Evolutionary conservation across 2,888 invertebrate genomes (phyloP).

Genomic region (Resseliella maxima): DNA sequence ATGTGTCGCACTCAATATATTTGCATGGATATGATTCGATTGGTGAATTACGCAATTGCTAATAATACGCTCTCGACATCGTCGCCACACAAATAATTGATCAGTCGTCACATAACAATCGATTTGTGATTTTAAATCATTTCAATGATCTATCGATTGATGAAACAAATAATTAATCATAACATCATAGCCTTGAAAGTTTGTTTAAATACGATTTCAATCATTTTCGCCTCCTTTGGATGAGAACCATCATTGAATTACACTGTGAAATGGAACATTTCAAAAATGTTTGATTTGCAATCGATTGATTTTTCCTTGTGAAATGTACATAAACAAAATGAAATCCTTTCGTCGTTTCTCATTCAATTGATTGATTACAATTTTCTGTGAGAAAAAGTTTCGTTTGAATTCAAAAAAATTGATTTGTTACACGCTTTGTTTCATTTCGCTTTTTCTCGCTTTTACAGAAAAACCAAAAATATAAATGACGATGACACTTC

Average conservation of each 20-base stretch:
- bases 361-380: slow-evolving; percentile 34
- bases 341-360: neutral
- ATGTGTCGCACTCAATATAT: too few species aligned
- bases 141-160: slow-evolving; percentile 25
- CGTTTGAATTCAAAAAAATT: neutral
- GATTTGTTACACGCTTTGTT: neutral
- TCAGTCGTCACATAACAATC: too few species aligned
- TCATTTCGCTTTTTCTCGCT: too few species aligned
- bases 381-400: neutral
- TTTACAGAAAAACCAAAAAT: too few species aligned
- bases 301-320: neutral
- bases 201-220: too few species aligned
- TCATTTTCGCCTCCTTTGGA: neutral
- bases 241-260: neutral
- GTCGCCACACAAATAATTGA: too few species aligned
- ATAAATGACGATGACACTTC: neutral
- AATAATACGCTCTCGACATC: neutral
- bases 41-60: neutral
- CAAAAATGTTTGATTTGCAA: neutral
- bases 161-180: slow-evolving; percentile 20
- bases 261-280: neutral
- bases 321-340: neutral
- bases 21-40: too few species aligned
- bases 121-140: too few species aligned
- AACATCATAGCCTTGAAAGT: too few species aligned